Base-by-base conservation (phyloP, 2,113 vertebrate genomes). In the Corythoichthys intestinalis region DNA sequence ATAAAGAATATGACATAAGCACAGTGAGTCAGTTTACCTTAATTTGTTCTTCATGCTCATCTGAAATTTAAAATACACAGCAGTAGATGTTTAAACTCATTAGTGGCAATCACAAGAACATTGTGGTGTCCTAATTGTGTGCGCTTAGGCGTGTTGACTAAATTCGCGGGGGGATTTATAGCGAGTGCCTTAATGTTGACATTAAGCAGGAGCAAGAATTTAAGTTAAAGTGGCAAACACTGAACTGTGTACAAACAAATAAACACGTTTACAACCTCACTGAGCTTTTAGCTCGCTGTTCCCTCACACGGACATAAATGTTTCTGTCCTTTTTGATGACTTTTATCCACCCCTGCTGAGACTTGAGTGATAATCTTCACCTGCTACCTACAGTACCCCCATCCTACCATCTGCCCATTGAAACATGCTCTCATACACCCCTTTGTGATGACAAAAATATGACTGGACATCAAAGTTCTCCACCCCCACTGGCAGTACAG, bases 1-100 rank as follows among this genome's bases (percentile, higher is more conserved):
- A 39, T 63, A 50, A 37, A 13, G 35, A 48, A 5, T 17, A 46
- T 47, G 17, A 34, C 46, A 71, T 69, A 80, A 84, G 84, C 83
- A 80, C 35, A 70, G 67, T 1, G 9, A 82, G 77, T 82, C 61
- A 75, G 62, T 85, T 83, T 85, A 59, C 71, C 73, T 78, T 78
- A 66, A 80, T 84, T 71, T 75, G 57, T 76, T 84, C 72, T 75
- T 63, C 49, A 67, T 14, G 66, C 72, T 82, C 65, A 72, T 70
- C 57, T 67, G 12, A 65, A 75, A 80, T 85, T 74, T 66, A 68
- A 80, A 80, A 20, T 53, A 9, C n/a, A 28, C 14, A 70, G 37
- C 71, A 59, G 59, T 70, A 66, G 58, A 64, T 41, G 20, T 76
- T 73, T 75, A 35, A 68, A 75, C 61, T 76, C 63, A 56, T 47